These are phyloP conservation scores for Gerris buenoi DNA, from an alignment of 1,140 invertebrate genomes.

Conservation along the genomic window DNA sequence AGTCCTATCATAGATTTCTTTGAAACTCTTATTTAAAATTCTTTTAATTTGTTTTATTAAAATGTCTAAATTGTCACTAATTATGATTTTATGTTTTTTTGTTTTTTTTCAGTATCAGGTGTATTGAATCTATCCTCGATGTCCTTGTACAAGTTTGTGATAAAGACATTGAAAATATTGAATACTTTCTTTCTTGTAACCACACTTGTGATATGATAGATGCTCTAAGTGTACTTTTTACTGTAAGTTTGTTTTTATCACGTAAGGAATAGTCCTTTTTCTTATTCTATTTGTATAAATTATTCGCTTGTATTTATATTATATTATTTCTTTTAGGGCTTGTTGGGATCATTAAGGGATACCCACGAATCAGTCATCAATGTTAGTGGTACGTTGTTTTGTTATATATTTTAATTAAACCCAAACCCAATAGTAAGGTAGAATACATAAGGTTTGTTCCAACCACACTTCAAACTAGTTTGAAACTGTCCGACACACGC, in stretches of 20 bases:
- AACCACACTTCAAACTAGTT: no score
- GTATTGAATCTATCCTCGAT: background rate
- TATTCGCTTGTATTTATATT: background rate
- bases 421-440: no score
- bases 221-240: background rate
- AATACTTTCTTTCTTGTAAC: background rate
- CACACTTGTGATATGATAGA: background rate
- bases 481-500: no score
- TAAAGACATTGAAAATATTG: background rate
- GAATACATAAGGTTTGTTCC: no score
- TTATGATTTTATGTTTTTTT: no score
- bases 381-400: background rate
- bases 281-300: background rate
- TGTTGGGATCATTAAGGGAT: background rate
- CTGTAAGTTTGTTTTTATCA: constrained; percentile 16
- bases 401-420: no score
- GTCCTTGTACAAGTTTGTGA: background rate
- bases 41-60: no score
- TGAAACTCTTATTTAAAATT: no score
- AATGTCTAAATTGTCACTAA: no score
- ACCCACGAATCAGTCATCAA: background rate
- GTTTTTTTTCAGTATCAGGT: background rate
- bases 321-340: background rate
- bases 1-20: no score
- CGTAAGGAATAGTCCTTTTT: background rate